Percentiles rank a stretch among this genome's conserved stretches.
Conservation (phyloP, 2,113 vertebrate genomes). For the Xyrauchen texanus region DNA sequence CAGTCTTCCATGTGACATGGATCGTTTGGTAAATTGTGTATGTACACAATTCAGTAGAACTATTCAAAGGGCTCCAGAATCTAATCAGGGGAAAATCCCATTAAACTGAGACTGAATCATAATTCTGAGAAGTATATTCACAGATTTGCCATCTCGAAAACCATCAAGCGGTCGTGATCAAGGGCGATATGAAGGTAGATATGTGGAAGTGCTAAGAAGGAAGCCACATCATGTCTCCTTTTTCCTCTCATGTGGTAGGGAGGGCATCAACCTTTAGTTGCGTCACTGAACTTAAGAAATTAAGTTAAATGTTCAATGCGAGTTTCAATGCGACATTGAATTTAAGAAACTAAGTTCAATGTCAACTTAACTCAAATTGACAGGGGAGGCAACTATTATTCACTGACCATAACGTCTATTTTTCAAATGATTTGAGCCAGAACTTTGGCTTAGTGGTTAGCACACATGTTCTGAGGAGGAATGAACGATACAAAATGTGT, state of each 20-base stretch:
- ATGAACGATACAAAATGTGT: too few species aligned
- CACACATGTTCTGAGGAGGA: too few species aligned
- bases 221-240: neutral
- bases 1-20: conserved; percentile 19
- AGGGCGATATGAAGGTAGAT: neutral
- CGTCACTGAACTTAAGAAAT: neutral
- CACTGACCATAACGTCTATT: too few species aligned
- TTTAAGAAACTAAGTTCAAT: too few species aligned
- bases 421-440: too few species aligned
- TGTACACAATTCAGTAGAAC: neutral
- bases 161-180: neutral
- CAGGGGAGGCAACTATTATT: too few species aligned
- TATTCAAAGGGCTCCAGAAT: neutral
- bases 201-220: neutral
- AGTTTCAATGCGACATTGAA: too few species aligned
- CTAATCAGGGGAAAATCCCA: neutral
- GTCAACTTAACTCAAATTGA: too few species aligned
- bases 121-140: neutral
- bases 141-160: neutral
- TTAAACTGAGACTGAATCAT: neutral
- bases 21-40: neutral
- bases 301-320: too few species aligned
- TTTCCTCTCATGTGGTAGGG: neutral
- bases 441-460: too few species aligned
- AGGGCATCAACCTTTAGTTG: neutral